Evolutionary conservation across 2,113 vertebrate genomes (phyloP).

Genomic region (Plecturocebus donacophilus): DNA sequence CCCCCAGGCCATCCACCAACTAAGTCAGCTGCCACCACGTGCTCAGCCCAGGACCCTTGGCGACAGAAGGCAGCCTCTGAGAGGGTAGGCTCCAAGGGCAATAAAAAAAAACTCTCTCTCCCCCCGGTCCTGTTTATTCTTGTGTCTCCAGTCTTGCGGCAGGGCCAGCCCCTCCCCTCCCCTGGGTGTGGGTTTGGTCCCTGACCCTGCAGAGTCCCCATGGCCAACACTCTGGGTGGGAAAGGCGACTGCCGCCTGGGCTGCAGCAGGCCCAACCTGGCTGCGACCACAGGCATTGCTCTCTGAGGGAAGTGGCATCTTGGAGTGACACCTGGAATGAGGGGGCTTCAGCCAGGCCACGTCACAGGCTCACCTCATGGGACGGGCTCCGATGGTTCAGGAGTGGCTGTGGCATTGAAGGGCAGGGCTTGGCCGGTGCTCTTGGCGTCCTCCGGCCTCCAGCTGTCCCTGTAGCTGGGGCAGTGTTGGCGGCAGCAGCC

Average conservation of each 20-base stretch:
- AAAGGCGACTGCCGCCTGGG: not conserved
- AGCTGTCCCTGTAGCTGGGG: accelerated
- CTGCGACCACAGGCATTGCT: not conserved
- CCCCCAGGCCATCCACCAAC: constrained; percentile 84
- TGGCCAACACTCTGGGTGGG: not conserved
- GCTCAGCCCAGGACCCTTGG: not conserved
- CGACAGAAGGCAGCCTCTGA: not conserved
- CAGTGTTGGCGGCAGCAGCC: constrained; percentile 56
- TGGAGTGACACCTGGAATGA: not conserved
- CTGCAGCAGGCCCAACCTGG: accelerated
- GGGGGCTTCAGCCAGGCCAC: accelerated
- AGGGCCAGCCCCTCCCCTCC: not conserved
- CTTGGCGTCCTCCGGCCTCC: accelerated
- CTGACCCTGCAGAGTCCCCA: accelerated
- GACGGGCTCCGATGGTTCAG: not conserved
- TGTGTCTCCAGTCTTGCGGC: accelerated
- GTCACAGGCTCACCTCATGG: not conserved
- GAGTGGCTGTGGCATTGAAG: not conserved
- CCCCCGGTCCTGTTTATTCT: not conserved
- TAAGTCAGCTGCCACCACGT: constrained; percentile 5
- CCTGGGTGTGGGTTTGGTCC: accelerated
- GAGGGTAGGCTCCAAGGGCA: not conserved
- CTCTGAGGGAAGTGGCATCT: not conserved
- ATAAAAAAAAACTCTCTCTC: constrained; percentile 53
- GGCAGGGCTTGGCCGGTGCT: not conserved